phyloP scores from a whole-genome alignment of 2,888 invertebrate genomes.

The Melanostoma mellinum region DNA sequence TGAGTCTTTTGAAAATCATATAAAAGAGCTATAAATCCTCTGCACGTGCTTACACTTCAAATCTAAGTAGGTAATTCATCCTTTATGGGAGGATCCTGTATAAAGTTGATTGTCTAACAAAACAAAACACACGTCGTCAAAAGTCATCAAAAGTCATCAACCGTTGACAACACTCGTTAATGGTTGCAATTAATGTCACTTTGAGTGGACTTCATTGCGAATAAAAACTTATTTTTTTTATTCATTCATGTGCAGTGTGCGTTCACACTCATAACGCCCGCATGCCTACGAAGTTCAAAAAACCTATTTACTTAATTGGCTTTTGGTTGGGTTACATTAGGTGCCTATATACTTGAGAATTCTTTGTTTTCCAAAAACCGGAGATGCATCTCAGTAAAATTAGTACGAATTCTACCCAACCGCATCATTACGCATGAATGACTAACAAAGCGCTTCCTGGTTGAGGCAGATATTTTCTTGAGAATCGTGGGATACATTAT shows the following conservation, averaged over 20 bases:
- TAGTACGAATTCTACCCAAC: not conserved
- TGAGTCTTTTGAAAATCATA: not conserved
- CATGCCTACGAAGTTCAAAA: constrained; percentile 50
- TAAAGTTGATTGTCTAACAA: constrained; percentile 44
- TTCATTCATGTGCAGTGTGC: not conserved
- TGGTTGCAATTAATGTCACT: constrained; percentile 63
- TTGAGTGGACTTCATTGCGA: constrained; percentile 53
- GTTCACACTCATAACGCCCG: constrained; percentile 35
- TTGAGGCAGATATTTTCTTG: not conserved
- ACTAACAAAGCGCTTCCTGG: not conserved
- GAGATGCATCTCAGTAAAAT: constrained; percentile 9
- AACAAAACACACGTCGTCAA: constrained; percentile 42
- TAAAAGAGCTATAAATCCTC: constrained; percentile 47
- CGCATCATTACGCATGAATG: constrained; percentile 3
- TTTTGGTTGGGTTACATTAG: too few relatives aligned
- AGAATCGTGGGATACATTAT: constrained; percentile 1
- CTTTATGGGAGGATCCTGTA: constrained; percentile 46
- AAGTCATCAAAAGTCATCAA: constrained; percentile 39
- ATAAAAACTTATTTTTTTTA: constrained; percentile 29
- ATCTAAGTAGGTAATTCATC: constrained; percentile 23
- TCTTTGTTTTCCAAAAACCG: constrained; percentile 1
- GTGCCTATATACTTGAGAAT: constrained; percentile 11
- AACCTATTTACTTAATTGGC: constrained; percentile 32
- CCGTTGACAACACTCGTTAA: constrained; percentile 25
- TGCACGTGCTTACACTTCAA: constrained; percentile 45